Evolutionary conservation across 2,113 vertebrate species (phyloP).

Genomic region (Callaeas wilsoni): DNA sequence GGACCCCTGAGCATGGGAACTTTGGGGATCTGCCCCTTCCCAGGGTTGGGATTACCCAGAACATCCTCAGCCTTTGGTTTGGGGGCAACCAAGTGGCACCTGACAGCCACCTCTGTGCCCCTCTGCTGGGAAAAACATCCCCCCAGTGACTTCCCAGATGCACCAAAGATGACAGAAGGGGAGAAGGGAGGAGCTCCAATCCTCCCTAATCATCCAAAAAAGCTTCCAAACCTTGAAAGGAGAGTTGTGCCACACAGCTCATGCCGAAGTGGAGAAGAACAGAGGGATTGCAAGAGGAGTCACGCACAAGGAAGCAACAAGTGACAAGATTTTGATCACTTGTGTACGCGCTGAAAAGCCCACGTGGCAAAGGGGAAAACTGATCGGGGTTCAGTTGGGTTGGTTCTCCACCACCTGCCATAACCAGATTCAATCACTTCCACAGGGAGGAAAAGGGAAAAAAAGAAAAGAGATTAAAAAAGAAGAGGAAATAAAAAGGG

Average conservation of each 20-base stretch:
- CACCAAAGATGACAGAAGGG: too few species aligned
- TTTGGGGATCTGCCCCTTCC: background rate
- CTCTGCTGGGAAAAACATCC: background rate
- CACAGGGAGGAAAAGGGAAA: background rate
- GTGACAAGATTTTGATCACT: background rate
- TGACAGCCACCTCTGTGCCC: background rate
- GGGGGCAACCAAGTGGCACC: background rate
- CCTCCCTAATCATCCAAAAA: background rate
- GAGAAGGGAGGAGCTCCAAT: background rate
- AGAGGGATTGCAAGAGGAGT: background rate
- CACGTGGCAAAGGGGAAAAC: background rate
- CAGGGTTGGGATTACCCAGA: too few species aligned
- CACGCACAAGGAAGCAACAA: background rate
- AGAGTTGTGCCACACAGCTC: background rate
- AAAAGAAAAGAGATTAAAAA: background rate
- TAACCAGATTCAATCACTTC: background rate
- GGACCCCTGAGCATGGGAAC: accelerated
- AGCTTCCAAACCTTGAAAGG: background rate
- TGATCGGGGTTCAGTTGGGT: background rate
- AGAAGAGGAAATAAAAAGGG: too few species aligned
- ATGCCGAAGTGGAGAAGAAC: background rate
- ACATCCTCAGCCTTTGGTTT: background rate
- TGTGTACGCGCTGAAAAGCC: background rate
- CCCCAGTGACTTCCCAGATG: too few species aligned
- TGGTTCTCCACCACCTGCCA: background rate